phyloP scores from a whole-genome alignment of 2,888 invertebrate genomes.

The Stomorhina lunata region DNA sequence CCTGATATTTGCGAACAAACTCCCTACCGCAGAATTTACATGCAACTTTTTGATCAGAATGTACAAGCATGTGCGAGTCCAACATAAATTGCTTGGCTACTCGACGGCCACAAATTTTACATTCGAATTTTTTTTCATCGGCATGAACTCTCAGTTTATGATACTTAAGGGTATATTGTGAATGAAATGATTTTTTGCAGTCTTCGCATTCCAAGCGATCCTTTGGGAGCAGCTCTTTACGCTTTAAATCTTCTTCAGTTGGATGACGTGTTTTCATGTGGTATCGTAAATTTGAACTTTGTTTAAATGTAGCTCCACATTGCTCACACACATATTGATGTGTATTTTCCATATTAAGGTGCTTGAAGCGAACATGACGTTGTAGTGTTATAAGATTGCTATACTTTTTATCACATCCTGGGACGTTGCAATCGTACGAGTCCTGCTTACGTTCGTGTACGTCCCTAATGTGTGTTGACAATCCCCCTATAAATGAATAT shows the following conservation, averaged over 20 bases:
- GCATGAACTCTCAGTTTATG: conserved; percentile 73
- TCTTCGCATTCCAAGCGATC: conserved; percentile 71
- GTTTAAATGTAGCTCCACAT: conserved; percentile 77
- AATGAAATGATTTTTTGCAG: conserved; percentile 75
- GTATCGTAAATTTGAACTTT: conserved; percentile 76
- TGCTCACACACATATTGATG: conserved; percentile 76
- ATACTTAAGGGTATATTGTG: conserved; percentile 74
- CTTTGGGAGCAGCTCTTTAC: conserved; percentile 65
- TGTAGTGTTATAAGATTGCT: conserved; percentile 76
- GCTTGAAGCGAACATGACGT: conserved; percentile 76
- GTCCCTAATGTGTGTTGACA: conserved; percentile 76
- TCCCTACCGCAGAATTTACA: conserved; percentile 74
- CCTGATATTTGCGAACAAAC: conserved; percentile 74
- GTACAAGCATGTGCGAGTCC: conserved; percentile 75
- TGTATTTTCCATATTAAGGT: conserved; percentile 60
- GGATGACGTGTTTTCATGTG: conserved; percentile 76
- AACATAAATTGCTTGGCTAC: conserved; percentile 76
- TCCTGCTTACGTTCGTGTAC: conserved; percentile 72
- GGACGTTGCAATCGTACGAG: conserved; percentile 72
- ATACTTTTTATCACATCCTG: conserved; percentile 75
- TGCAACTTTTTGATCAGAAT: conserved; percentile 74
- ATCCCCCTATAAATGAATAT: conserved; percentile 75
- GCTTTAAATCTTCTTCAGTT: conserved; percentile 71
- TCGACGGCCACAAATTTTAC: conserved; percentile 73
- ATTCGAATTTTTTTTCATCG: conserved; percentile 71